phyloP scores from a whole-genome alignment of 2,888 invertebrate genomes.

The Caenorhabditis wallacei region DNA sequence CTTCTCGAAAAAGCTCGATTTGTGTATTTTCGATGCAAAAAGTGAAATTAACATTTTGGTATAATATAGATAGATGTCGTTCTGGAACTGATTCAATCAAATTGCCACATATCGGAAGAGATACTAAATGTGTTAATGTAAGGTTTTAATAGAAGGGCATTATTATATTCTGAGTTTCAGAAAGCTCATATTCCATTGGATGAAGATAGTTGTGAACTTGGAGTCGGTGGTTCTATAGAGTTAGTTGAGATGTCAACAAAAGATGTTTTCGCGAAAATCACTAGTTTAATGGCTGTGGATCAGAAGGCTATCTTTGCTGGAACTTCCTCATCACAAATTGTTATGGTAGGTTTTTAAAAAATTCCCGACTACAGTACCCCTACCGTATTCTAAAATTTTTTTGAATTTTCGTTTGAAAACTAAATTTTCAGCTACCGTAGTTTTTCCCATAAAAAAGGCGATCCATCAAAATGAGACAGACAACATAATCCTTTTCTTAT shows the following conservation, averaged over 20 bases:
- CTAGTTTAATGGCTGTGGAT: conserved; percentile 56
- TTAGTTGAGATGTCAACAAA: conserved; percentile 70
- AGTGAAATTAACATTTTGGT: conserved; percentile 83
- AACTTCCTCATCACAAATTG: conserved; percentile 52
- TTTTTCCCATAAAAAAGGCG: too few species aligned
- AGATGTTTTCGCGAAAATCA: conserved; percentile 48
- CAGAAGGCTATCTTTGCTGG: conserved; percentile 60
- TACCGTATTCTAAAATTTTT: too few species aligned
- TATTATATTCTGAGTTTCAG: conserved; percentile 66
- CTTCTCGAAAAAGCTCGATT: conserved; percentile 78
- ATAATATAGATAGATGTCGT: conserved; percentile 84
- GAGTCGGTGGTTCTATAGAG: conserved; percentile 82
- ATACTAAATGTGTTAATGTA: conserved; percentile 82
- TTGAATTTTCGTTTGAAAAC: too few species aligned
- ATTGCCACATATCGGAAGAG: conserved; percentile 84
- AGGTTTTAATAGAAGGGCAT: conserved; percentile 50
- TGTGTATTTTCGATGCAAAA: conserved; percentile 84
- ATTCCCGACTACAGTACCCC: too few species aligned
- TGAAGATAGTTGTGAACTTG: conserved; percentile 81
- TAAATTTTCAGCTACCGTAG: too few species aligned
- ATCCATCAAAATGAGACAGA: neutral
- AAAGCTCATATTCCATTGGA: conserved; percentile 80
- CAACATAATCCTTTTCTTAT: conserved; percentile 28
- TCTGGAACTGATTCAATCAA: conserved; percentile 84
- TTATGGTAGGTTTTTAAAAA: conserved; percentile 65